Conservation (phyloP, 2,888 invertebrate genomes). For the Carpatolechia fugitivella region DNA sequence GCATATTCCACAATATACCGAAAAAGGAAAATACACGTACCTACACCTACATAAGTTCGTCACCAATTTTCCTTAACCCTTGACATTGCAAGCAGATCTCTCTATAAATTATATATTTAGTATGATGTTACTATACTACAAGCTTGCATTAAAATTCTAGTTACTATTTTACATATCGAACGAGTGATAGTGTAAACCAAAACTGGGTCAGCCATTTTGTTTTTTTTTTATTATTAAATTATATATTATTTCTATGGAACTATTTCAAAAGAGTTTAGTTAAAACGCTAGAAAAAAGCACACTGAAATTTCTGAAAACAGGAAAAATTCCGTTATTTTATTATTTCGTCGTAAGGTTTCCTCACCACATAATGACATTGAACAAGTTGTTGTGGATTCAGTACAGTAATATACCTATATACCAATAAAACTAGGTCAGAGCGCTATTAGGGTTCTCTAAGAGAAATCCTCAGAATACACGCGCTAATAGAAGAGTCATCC, state of each 20-base stretch:
- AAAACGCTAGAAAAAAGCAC: too few relatives aligned
- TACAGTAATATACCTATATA: conserved; percentile 38
- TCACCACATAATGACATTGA: conserved; percentile 30
- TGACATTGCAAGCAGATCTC: not conserved
- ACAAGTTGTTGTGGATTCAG: conserved; percentile 31
- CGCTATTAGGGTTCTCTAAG: conserved; percentile 3
- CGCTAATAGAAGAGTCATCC: not conserved
- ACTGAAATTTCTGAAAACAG: not conserved
- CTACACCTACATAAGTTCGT: not conserved
- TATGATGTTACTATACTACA: too few relatives aligned
- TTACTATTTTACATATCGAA: too few relatives aligned
- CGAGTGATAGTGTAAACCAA: too few relatives aligned
- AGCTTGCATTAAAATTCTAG: too few relatives aligned
- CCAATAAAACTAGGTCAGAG: not conserved
- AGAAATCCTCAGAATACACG: not conserved
- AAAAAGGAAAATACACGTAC: too few relatives aligned
- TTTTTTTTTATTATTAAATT: too few relatives aligned
- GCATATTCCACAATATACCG: too few relatives aligned
- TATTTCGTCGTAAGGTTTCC: conserved; percentile 22
- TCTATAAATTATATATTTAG: not conserved
- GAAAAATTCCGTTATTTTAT: not conserved
- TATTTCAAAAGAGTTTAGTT: too few relatives aligned
- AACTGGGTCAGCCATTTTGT: too few relatives aligned
- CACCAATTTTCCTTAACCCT: not conserved
- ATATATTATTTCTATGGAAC: too few relatives aligned